Base-by-base conservation (phyloP, 2,113 vertebrate species). In the Nerophis ophidion region DNA sequence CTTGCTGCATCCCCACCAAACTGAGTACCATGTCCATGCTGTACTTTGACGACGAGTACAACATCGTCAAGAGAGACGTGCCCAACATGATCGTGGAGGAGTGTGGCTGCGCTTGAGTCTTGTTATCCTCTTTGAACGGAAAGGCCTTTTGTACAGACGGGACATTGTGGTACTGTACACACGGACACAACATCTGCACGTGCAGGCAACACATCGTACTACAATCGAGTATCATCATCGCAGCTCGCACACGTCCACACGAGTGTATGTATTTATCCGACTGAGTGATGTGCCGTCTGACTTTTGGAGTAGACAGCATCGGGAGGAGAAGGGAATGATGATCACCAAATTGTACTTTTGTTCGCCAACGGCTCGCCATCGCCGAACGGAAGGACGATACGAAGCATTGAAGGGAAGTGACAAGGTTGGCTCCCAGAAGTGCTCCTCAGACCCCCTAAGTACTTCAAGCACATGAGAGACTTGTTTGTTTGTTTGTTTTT, bases 31-130 rank as follows among this genome's bases (percentile, higher is more conserved):
- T 99, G 94, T 99, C 97, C 80, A 98, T 99, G 97, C 92, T 99
- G 69, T 99, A 99, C 92, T 99, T 98, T n/a, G 97, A 99, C 12
- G 97, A 99, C 26, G 96, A 99, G 79, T 98, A 98, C 89, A 99
- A 98, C 91, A 98, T 99, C 33, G 95, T 99, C 71, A 99, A 99
- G 87, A 91, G 95, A 75, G 97, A 99, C 9, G 96, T 99, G 76
- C 95, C 96, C 88, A 99, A 99, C 88, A 99, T 99, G 97, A 98
- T 99, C 15, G 97, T 99, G 91, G 97, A 99, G 86, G 97, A 99
- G 89, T 99, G 97, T 16, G 97, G 96, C 81, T 99, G 97, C 4
- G 95, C 96, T 72, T 99, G 95, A 99, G 71, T n/a, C 38, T 45
- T 2, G 45, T 35, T 35, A 6, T 19, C 7, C 19, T 44, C 66